Conservation (phyloP, 2,797 vertebrate species). For the Taeniopygia guttata region DNA sequence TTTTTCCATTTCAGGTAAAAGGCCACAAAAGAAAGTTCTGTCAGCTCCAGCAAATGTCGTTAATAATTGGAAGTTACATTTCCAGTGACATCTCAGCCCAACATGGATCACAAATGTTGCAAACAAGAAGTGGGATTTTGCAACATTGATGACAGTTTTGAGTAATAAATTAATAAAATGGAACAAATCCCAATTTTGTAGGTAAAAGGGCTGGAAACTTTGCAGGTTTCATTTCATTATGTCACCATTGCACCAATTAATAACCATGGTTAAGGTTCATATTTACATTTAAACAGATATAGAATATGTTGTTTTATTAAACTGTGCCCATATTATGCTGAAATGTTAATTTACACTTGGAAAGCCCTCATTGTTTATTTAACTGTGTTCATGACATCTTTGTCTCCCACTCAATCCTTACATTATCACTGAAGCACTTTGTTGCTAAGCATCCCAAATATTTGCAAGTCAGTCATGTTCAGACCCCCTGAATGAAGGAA, state of each 20-base stretch:
- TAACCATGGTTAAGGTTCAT: conserved; percentile 40
- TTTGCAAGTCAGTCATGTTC: neutral
- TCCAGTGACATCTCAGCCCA: neutral
- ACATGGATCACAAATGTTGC: neutral
- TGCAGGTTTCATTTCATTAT: neutral
- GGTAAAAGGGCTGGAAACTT: neutral
- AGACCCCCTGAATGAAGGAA: neutral
- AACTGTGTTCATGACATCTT: neutral
- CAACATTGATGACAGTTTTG: neutral
- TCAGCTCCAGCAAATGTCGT: neutral
- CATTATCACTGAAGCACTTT: neutral
- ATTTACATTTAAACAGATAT: conserved; percentile 33
- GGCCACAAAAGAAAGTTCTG: neutral
- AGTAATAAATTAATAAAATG: neutral
- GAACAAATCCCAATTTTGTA: neutral
- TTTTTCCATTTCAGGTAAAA: neutral
- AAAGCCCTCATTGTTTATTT: neutral
- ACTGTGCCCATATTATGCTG: neutral
- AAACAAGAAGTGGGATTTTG: neutral
- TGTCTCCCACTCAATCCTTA: neutral
- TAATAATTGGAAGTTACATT: neutral
- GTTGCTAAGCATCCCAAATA: conserved; percentile 66
- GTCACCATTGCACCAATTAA: conserved; percentile 16
- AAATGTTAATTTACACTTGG: neutral
- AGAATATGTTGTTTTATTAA: neutral